Evolutionary conservation across 2,888 invertebrate genomes (phyloP).

Genomic region (Dastarcus helophoroides): DNA sequence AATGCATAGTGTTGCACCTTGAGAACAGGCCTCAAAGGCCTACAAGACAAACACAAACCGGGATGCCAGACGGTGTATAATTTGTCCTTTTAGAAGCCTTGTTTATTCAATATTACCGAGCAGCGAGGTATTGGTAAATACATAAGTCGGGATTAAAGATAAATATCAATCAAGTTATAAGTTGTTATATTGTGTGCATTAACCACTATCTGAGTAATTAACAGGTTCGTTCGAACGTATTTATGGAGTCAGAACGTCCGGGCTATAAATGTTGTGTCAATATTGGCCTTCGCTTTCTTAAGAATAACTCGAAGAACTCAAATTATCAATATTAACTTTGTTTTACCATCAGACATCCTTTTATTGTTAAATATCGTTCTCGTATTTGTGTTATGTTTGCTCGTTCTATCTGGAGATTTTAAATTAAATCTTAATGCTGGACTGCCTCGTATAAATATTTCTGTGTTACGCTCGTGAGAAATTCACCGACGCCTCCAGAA

Average conservation of each 20-base stretch:
- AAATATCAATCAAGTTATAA: slow-evolving; percentile 32
- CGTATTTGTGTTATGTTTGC: slow-evolving; percentile 3
- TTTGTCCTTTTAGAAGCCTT: no score
- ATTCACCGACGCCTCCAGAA: no score
- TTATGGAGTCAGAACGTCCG: slow-evolving; percentile 35
- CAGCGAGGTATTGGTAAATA: no score
- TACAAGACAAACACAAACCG: no score
- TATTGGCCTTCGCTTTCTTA: slow-evolving; percentile 36
- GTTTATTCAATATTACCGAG: no score
- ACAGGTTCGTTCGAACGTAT: slow-evolving; percentile 37
- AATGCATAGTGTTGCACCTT: no score
- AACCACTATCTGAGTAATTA: slow-evolving; percentile 37
- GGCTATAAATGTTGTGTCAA: slow-evolving; percentile 38
- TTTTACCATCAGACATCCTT: slow-evolving; percentile 15
- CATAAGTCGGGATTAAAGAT: slow-evolving; percentile 24
- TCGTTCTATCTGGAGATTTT: no score
- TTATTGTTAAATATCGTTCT: slow-evolving; percentile 9
- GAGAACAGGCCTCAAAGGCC: no score
- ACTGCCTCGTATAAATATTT: no score
- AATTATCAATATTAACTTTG: slow-evolving; percentile 37
- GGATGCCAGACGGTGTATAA: no score
- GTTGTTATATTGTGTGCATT: slow-evolving; percentile 32
- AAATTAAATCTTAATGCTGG: no score
- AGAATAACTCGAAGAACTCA: slow-evolving; percentile 32
- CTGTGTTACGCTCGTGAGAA: no score